A percentile compares a stretch with the other conserved stretches of the same genome.
These are phyloP conservation scores for Rissa tridactyla DNA, from an alignment of 2,113 vertebrate genomes.

Conservation along the genomic window DNA sequence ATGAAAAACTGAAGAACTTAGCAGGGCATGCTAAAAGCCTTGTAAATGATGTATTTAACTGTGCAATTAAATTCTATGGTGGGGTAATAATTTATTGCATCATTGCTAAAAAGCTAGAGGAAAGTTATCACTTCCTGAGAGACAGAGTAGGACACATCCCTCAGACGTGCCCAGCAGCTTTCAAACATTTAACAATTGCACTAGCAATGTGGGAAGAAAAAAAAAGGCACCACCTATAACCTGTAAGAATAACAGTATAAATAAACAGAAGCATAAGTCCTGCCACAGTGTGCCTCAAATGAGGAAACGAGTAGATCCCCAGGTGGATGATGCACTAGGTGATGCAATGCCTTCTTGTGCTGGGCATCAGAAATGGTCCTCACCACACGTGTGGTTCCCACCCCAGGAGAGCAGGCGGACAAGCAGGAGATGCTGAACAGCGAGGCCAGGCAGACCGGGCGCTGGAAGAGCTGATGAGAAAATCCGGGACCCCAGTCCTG, in stretches of 20 bases:
- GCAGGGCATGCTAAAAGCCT: slow-evolving; percentile 37
- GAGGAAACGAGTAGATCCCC: fast-evolving
- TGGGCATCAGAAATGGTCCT: not conserved
- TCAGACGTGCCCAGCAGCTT: not conserved
- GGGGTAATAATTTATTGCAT: slow-evolving; percentile 20
- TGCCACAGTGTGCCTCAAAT: not conserved
- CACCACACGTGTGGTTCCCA: fast-evolving
- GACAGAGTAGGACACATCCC: not conserved
- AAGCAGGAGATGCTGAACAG: not conserved
- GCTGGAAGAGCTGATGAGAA: not conserved
- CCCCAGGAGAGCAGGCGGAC: not conserved
- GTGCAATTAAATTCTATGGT: not conserved
- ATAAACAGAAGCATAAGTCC: not conserved
- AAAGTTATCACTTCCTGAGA: not conserved
- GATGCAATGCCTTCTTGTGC: not conserved
- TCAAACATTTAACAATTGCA: not conserved
- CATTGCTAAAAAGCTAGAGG: not conserved
- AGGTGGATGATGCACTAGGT: not conserved
- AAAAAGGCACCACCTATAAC: not conserved
- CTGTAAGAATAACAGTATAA: not conserved
- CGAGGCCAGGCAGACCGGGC: fast-evolving
- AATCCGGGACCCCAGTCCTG: not conserved
- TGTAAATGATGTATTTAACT: slow-evolving; percentile 21
- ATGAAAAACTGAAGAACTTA: slow-evolving; percentile 20
- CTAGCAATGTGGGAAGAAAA: not conserved